Conservation (phyloP, 2,888 invertebrate genomes). For the Lasioglossum leucozonium region DNA sequence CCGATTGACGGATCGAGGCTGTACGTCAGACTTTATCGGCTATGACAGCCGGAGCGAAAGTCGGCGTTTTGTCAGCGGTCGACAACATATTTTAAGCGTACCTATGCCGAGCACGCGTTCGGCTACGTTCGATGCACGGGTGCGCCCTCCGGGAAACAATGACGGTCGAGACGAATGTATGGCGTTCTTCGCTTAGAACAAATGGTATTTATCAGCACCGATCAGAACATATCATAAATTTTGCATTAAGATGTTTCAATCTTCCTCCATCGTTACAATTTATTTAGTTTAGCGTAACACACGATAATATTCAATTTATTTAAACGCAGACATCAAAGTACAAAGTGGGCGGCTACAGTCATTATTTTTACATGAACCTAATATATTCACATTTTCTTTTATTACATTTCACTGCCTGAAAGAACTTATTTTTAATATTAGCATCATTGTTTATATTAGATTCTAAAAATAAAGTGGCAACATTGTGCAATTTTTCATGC, state of each 20-base stretch:
- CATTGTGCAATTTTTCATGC: too few relatives aligned
- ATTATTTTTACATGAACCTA: too few relatives aligned
- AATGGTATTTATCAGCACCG: too few relatives aligned
- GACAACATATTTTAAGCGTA: slow-evolving; percentile 18
- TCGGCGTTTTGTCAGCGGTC: slow-evolving; percentile 53
- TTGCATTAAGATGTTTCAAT: too few relatives aligned
- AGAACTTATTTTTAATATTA: not conserved
- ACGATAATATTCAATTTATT: too few relatives aligned
- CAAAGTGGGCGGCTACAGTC: too few relatives aligned
- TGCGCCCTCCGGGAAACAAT: not conserved
- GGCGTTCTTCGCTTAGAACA: not conserved
- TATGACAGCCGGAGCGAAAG: not conserved
- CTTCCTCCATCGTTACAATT: too few relatives aligned
- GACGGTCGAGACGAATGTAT: not conserved
- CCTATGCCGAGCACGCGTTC: not conserved
- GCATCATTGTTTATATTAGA: not conserved
- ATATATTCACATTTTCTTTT: too few relatives aligned
- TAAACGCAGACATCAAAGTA: too few relatives aligned
- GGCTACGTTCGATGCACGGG: not conserved
- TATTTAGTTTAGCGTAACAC: too few relatives aligned
- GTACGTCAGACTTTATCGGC: slow-evolving; percentile 37
- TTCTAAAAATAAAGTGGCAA: not conserved
- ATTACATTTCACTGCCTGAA: too few relatives aligned
- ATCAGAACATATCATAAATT: too few relatives aligned
- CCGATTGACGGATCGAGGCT: slow-evolving; percentile 47